Percentiles rank a stretch among this genome's conserved stretches.
phyloP scores from a whole-genome alignment of 2,888 invertebrate species.

The Callinectes sapidus region DNA sequence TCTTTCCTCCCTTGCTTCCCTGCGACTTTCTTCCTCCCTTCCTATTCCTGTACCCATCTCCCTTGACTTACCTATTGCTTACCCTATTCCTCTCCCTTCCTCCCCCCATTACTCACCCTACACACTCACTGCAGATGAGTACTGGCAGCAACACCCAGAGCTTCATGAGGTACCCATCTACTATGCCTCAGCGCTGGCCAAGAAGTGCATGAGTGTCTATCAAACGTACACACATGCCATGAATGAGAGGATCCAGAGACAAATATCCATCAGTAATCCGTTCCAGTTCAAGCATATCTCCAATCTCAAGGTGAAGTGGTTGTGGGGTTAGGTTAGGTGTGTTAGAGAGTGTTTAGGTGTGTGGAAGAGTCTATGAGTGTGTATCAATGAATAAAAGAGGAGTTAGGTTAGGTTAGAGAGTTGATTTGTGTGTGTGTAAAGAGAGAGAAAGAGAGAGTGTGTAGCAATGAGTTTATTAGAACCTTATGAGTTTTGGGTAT shows the following conservation, averaged over 20 bases:
- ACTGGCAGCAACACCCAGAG: conserved; percentile 97
- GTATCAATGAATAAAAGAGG: too few relatives aligned
- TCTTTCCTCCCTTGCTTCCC: too few relatives aligned
- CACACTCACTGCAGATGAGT: conserved; percentile 84
- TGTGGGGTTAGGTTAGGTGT: not conserved
- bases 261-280: conserved; percentile 98
- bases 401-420: too few relatives aligned
- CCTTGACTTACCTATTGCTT: too few relatives aligned
- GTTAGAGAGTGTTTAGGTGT: too few relatives aligned
- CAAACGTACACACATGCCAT: conserved; percentile 99
- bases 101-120: not conserved
- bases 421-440: too few relatives aligned
- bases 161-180: conserved; percentile 99
- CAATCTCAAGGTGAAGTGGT: conserved; percentile 82
- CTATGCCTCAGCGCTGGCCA: conserved; percentile 98
- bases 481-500: too few relatives aligned
- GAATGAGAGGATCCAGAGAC: conserved; percentile 97
- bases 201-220: conserved; percentile 99
- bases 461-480: too few relatives aligned
- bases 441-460: too few relatives aligned
- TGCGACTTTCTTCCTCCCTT: not conserved
- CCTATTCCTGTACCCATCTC: too few relatives aligned
- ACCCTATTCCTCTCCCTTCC: too few relatives aligned
- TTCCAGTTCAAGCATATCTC: conserved; percentile 99
- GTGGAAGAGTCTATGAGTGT: too few relatives aligned